phyloP scores from a whole-genome alignment of 2,113 vertebrate species.

The Microcebus lehilahytsara region DNA sequence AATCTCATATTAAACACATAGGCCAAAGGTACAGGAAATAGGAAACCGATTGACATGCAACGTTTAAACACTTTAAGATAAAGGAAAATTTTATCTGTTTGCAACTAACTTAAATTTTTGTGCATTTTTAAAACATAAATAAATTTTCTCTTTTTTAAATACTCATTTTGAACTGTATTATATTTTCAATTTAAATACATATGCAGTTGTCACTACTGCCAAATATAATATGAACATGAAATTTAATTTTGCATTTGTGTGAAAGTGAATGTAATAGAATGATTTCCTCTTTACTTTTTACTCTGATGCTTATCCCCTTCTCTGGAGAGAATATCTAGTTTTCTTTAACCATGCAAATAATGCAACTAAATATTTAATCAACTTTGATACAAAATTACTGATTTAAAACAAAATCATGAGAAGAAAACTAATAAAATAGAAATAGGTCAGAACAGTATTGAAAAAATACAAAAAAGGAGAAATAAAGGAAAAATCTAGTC shows the following conservation, averaged over 20 bases:
- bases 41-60: neutral
- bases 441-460: neutral
- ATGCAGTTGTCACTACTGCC: conserved; percentile 31
- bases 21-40: conserved; percentile 51
- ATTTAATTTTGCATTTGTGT: conserved; percentile 2
- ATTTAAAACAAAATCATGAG: neutral
- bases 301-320: neutral
- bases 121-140: conserved; percentile 27
- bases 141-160: neutral
- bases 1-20: conserved; percentile 51
- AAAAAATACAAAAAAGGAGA: neutral
- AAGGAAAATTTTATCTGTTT: conserved; percentile 47
- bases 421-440: neutral
- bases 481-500: neutral
- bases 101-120: conserved; percentile 69
- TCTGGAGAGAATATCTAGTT: neutral
- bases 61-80: conserved; percentile 44
- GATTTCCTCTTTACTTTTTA: neutral
- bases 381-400: neutral
- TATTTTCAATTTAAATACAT: conserved; percentile 60
- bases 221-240: neutral
- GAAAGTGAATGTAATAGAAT: neutral
- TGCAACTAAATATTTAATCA: neutral
- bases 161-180: conserved; percentile 44
- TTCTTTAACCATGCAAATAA: neutral